Percentiles rank a stretch among this genome's conserved stretches.
Conservation (phyloP, 30 jellyfish, hydroid and myxozoan species). For the Hydractinia symbiolongicarpus region DNA sequence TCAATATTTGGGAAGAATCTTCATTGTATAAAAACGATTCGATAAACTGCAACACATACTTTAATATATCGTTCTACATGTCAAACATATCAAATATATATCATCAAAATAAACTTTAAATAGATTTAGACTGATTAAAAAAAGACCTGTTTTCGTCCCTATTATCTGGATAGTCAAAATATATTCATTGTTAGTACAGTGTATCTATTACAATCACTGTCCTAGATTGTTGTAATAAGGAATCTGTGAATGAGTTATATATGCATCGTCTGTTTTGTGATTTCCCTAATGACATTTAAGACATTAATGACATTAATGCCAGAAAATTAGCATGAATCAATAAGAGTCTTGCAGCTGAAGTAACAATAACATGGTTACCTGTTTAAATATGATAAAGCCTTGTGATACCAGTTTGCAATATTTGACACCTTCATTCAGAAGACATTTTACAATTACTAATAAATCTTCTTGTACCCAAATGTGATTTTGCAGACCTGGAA, state of each 20-base stretch:
- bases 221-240: too few relatives aligned
- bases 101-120: not conserved
- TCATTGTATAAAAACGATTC: constrained; percentile 4
- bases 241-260: too few relatives aligned
- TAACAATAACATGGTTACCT: not conserved
- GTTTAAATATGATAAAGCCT: constrained; percentile 28
- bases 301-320: too few relatives aligned
- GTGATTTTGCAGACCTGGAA: constrained; percentile 6
- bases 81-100: not conserved
- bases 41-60: not conserved
- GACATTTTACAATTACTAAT: not conserved
- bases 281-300: too few relatives aligned
- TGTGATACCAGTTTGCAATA: constrained; percentile 20
- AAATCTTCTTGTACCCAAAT: constrained; percentile 16
- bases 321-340: too few relatives aligned
- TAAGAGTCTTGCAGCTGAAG: too few relatives aligned
- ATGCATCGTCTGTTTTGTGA: too few relatives aligned
- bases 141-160: too few relatives aligned
- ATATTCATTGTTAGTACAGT: too few relatives aligned
- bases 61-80: constrained; percentile 13
- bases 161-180: too few relatives aligned
- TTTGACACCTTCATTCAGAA: constrained; percentile 9
- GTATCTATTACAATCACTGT: too few relatives aligned
- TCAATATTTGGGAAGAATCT: not conserved
- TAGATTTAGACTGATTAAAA: not conserved